Conservation (phyloP, 1,140 invertebrate species). For the Streblospio benedicti region DNA sequence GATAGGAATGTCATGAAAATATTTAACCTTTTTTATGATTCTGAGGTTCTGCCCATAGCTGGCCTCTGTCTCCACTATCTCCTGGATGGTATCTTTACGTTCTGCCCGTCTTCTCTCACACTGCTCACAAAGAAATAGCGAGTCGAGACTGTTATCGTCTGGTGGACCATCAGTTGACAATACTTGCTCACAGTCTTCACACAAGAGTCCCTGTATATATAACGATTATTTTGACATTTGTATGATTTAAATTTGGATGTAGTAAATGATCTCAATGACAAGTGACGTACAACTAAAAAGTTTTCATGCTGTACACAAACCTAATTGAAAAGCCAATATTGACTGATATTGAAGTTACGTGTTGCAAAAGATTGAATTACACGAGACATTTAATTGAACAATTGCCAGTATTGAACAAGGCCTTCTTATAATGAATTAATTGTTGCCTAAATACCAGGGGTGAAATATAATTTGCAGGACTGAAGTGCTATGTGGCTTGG, state of each 20-base stretch:
- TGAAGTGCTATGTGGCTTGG: no score
- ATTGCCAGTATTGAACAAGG: no score
- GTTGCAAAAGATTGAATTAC: no score
- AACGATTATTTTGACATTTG: conserved; percentile 6
- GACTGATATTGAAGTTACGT: no score
- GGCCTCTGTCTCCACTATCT: conserved; percentile 92
- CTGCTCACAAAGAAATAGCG: conserved; percentile 79
- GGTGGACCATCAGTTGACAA: not conserved
- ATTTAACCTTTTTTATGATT: conserved; percentile 58
- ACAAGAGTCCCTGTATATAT: conserved; percentile 35
- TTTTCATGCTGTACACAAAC: no score
- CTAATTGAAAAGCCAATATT: no score
- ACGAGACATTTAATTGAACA: no score
- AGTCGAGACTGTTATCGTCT: conserved; percentile 29
- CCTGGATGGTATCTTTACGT: conserved; percentile 85
- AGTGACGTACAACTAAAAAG: no score
- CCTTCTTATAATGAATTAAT: no score
- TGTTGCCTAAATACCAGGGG: no score
- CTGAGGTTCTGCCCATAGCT: conserved; percentile 86
- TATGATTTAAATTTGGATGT: not conserved
- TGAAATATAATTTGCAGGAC: no score
- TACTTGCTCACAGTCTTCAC: conserved; percentile 53
- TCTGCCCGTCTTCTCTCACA: conserved; percentile 79
- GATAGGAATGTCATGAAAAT: not conserved
- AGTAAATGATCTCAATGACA: no score